Evolutionary conservation across 2,888 invertebrate species (phyloP).

Genomic region (Caenorhabditis afra): DNA sequence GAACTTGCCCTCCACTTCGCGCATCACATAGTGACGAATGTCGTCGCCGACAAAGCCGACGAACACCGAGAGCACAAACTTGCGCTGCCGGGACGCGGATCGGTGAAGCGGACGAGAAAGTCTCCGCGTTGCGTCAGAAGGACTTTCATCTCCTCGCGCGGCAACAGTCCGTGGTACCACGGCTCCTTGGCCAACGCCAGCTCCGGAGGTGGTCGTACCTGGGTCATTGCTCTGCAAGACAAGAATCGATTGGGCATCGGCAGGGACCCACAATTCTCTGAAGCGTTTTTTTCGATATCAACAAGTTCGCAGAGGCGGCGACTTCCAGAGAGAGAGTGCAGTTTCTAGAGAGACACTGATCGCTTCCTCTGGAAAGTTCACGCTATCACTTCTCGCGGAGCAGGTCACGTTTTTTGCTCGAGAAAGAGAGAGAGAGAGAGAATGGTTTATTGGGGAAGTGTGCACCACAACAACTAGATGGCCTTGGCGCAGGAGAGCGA

Average conservation of each 20-base stretch:
- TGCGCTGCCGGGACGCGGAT: constrained; percentile 62
- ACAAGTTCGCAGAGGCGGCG: too few relatives aligned
- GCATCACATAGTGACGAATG: constrained; percentile 67
- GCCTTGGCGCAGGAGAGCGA: neutral
- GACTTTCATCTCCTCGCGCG: constrained; percentile 71
- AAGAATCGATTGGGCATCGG: too few relatives aligned
- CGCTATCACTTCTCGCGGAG: too few relatives aligned
- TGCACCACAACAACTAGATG: neutral
- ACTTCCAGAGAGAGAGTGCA: too few relatives aligned
- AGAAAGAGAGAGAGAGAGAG: too few relatives aligned
- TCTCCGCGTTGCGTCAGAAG: constrained; percentile 65
- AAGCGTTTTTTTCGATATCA: neutral
- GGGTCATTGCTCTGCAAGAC: constrained; percentile 10
- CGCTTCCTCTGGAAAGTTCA: too few relatives aligned
- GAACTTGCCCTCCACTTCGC: constrained; percentile 42
- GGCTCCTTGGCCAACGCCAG: constrained; percentile 39
- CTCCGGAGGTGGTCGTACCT: constrained; percentile 5
- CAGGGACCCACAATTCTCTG: constrained; percentile 9
- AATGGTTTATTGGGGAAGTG: neutral
- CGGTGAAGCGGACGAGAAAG: constrained; percentile 69
- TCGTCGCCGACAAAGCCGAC: constrained; percentile 53
- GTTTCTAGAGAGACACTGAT: too few relatives aligned
- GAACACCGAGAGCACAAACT: constrained; percentile 63
- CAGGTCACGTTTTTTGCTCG: too few relatives aligned
- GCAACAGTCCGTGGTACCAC: constrained; percentile 71